Base-by-base conservation (phyloP, 2,888 invertebrate genomes). In the Tipula helvola region DNA sequence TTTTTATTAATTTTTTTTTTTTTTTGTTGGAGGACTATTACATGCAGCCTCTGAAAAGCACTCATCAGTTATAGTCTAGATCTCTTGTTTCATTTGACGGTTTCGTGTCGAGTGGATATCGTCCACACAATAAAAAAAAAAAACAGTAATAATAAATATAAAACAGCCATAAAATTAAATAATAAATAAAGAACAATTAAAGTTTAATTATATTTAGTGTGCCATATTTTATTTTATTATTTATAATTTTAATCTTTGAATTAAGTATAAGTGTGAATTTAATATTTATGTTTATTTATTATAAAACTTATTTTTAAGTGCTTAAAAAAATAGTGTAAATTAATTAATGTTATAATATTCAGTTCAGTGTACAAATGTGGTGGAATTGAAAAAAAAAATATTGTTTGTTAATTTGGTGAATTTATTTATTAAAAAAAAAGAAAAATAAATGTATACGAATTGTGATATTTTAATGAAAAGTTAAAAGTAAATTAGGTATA, bases 81-180 rank as follows among this genome's bases (percentile, higher is more conserved):
- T 91, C 91, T 91, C 91, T 91, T 91, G 91, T 91, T 91, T 91
- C 91, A 91, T 91, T 91, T 91, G 91, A 91, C 91, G 91, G 91
- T 91, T 91, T 91, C 91, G 91, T 91, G 91, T 91, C 91, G 91
- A 91, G 91, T 91, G 91, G 91, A 91, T 91, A 91, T 91, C 88
- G 88, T 88, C 87, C 87, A 86, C 36, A 44, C 42, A 86, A 86
- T 18, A 47, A 86, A 57, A 52, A 52, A 86, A 57, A 52, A 52
- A 7, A 39, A 36, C 18, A 86, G 36, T 36, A 86, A 57, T 42
- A 57, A 52, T 28, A 71, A 71, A 12, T 28, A 71, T 28, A 71
- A 71, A 71, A 28, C 28, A 52, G 52, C 52, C 52, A 52, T 71
- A 71, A 71, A 71, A 71, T 71, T 71, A 71, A 71, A 71, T 71